Conservation (phyloP, 2,113 vertebrate genomes). For the Chlamydotis undulata region DNA sequence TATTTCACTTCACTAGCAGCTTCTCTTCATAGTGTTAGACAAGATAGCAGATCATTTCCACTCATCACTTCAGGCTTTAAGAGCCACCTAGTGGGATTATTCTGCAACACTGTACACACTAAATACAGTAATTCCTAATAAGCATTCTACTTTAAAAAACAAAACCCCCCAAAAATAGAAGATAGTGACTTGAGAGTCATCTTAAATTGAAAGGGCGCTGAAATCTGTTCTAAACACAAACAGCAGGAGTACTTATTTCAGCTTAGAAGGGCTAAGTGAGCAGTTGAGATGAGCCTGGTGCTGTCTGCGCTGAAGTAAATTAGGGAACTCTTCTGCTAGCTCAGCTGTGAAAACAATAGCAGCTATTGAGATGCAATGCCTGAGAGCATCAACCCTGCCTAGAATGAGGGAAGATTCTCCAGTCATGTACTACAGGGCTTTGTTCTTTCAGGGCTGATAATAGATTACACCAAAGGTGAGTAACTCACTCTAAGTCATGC, state of each 20-base stretch:
- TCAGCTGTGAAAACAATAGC: neutral
- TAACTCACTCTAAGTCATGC: neutral
- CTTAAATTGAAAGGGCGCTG: neutral
- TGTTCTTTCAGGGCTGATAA: neutral
- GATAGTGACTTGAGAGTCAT: neutral
- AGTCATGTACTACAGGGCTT: neutral
- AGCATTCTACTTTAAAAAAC: neutral
- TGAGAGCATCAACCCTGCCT: neutral
- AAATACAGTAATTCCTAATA: neutral
- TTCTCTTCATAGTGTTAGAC: neutral
- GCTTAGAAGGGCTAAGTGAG: neutral
- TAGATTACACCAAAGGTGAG: neutral
- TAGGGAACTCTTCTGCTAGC: neutral
- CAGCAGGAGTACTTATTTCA: neutral
- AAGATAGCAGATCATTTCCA: neutral
- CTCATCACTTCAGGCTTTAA: neutral
- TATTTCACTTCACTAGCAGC: neutral
- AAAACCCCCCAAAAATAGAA: neutral
- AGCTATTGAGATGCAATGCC: neutral
- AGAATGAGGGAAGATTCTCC: neutral
- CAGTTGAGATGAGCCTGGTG: neutral
- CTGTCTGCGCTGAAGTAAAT: neutral
- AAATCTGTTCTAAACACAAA: neutral
- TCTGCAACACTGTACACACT: neutral
- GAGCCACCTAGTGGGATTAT: conserved; percentile 23